Percentiles rank a stretch among this genome's conserved stretches.
These are phyloP conservation scores for Volucella bombylans DNA, from an alignment of 2,888 invertebrate genomes.

Conservation along the genomic window DNA sequence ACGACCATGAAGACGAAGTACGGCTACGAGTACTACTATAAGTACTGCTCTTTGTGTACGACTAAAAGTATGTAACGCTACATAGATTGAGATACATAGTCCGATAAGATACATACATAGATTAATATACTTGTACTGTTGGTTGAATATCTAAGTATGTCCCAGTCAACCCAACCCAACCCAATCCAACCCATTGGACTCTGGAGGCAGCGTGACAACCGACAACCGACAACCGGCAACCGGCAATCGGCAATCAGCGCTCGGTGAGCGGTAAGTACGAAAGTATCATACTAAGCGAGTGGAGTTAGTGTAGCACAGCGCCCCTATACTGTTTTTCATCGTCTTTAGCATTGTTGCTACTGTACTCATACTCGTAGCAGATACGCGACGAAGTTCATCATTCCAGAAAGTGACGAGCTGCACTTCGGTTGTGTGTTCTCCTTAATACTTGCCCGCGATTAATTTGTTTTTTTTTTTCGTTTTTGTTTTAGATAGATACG, in stretches of 20 bases:
- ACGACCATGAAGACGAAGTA: too few relatives aligned
- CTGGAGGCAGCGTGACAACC: too few relatives aligned
- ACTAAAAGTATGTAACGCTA: slow-evolving; percentile 13
- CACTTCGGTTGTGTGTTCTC: slow-evolving; percentile 71
- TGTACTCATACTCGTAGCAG: slow-evolving; percentile 36
- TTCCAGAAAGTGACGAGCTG: slow-evolving; percentile 74
- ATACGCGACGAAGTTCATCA: slow-evolving; percentile 64
- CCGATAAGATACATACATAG: slow-evolving; percentile 9
- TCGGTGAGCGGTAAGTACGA: too few relatives aligned
- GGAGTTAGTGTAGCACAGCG: slow-evolving; percentile 40
- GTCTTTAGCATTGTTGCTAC: slow-evolving; percentile 22
- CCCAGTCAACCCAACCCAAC: slow-evolving; percentile 54
- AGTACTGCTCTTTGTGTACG: slow-evolving; percentile 18
- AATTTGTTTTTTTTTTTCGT: slow-evolving; percentile 16
- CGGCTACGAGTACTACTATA: slow-evolving; percentile 50
- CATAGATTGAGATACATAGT: slow-evolving; percentile 47
- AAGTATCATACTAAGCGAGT: not conserved
- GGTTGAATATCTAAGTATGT: slow-evolving; percentile 51
- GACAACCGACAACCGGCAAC: too few relatives aligned
- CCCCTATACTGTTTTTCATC: slow-evolving; percentile 47
- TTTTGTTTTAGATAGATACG: not conserved
- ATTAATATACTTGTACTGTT: not conserved
- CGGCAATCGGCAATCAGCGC: too few relatives aligned
- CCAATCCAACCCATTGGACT: slow-evolving; percentile 7
- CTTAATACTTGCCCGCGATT: slow-evolving; percentile 64